A percentile compares a stretch with the other conserved stretches of the same genome.
These are phyloP conservation scores for Polietes domitor DNA, from an alignment of 2,888 invertebrate species.

Conservation along the genomic window DNA sequence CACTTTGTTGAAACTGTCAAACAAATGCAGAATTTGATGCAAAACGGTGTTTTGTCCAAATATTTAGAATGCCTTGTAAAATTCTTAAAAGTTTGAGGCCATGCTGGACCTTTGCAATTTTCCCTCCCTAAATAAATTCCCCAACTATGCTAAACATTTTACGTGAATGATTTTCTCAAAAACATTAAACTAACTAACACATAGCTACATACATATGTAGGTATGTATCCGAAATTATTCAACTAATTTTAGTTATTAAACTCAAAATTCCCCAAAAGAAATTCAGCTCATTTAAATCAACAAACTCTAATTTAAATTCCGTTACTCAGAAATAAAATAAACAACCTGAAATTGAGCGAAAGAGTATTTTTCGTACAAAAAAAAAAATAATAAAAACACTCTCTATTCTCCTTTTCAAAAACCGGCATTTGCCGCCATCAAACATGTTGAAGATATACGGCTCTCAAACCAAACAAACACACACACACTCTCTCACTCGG, in stretches of 20 bases:
- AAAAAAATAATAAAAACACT: not conserved
- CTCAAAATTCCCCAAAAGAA: not conserved
- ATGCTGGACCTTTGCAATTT: no score
- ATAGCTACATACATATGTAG: no score
- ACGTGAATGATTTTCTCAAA: no score
- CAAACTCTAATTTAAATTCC: not conserved
- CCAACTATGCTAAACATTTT: no score
- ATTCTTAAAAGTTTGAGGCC: no score
- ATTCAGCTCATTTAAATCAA: not conserved
- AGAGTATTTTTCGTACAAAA: not conserved
- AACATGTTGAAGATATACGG: not conserved
- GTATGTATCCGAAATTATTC: no score
- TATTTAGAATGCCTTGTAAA: no score
- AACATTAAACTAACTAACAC: no score
- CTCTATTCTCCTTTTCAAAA: not conserved
- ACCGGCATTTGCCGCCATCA: not conserved
- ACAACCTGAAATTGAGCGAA: not conserved
- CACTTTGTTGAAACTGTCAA: no score
- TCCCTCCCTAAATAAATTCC: no score
- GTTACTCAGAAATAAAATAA: slow-evolving; percentile 12
- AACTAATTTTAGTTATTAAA: not conserved
- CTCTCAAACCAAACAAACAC: not conserved
- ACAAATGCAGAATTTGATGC: no score
- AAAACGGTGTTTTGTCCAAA: no score
- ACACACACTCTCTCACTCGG: not conserved